phyloP scores from a whole-genome alignment of 2,113 vertebrate species.

The Brachypteracias leptosomus region DNA sequence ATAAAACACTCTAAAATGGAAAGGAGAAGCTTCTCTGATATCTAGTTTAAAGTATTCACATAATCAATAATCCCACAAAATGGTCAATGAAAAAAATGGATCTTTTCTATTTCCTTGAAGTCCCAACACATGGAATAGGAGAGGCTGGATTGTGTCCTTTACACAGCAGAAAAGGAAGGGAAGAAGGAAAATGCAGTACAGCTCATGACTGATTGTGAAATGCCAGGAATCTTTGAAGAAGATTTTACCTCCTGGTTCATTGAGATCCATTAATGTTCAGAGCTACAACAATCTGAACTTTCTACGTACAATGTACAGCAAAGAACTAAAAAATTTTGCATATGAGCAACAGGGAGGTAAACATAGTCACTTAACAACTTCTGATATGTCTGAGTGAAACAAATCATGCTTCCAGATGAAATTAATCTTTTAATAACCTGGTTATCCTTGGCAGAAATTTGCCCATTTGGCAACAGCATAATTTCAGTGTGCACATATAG shows the following conservation, averaged over 20 bases:
- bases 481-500: not conserved
- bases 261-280: not conserved
- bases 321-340: not conserved
- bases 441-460: not conserved
- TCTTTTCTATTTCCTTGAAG: not conserved
- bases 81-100: not conserved
- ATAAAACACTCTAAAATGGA: not conserved
- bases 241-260: not conserved
- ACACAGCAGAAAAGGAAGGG: not conserved
- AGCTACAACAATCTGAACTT: not conserved
- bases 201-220: not conserved
- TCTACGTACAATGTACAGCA: accelerated
- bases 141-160: not conserved
- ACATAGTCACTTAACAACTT: not conserved
- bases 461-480: not conserved
- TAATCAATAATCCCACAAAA: not conserved
- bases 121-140: not conserved
- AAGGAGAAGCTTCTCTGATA: not conserved
- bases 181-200: not conserved
- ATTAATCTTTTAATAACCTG: not conserved
- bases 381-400: not conserved
- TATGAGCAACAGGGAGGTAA: not conserved
- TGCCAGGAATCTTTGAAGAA: not conserved
- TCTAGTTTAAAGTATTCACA: not conserved
- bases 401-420: not conserved